Evolutionary conservation across 2,113 vertebrate genomes (phyloP), one percentile per base, ranked within the genome.

Genomic region (Otus sunia): DNA sequence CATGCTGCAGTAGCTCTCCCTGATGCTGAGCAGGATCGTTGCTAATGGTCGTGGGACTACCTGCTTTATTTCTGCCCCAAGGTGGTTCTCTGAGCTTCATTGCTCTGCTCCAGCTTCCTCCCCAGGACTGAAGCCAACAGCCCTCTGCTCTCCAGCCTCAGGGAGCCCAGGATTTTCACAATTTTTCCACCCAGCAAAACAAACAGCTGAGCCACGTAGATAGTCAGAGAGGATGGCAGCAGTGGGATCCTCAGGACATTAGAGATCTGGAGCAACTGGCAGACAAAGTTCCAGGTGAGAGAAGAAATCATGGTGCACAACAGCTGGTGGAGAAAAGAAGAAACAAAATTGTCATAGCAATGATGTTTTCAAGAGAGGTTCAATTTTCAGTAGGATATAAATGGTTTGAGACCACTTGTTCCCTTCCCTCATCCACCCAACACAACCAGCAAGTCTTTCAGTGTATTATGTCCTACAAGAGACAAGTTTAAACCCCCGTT

Each of bases 311-410:
- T 39, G 32, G 69, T 18, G 30, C 71, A 90, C 79, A 93, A 23
- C 11, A 96, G 83, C 97, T 97, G 93, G 34, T 50, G n/a, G 66
- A 80, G 56, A 69, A 93, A 96, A 88, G 23, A 29, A 78, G 50
- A 45, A 85, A 80, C 14, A 78, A 32, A 92, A 25, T 36, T 74
- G 39, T 83, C 53, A 85, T 9, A 5, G 45, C 41, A 66, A 9
- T 25, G 4, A 43, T 23, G 14, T 66, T 78, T 74, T 64, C n/a
- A 49, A 36, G 82, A 77, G 13, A 62, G 12, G 10, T 68, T 86
- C 4, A 7, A 1, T 74, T 92, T 86, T 49, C 62, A 87, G 45
- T 1, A 3, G 25, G 17, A 73, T 50, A 34, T 8, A 47, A 39
- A 8, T 22, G 2, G 29, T 72, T 39, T 9, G 23, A 76, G 92